Conservation (phyloP, 2,113 vertebrate species). For the Sclerurus mexicanus region DNA sequence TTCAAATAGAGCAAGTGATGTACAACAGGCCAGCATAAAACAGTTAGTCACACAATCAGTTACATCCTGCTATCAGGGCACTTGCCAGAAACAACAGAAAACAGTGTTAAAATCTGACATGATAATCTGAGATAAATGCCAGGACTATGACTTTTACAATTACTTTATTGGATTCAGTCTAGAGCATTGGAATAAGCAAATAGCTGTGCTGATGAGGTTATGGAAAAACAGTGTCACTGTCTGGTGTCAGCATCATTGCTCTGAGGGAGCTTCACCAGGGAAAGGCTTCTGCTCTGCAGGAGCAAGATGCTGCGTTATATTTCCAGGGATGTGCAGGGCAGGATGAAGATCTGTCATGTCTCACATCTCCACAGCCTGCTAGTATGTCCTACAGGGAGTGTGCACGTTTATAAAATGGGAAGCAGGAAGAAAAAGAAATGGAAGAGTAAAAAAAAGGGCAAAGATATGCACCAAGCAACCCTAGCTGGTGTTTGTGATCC, state of each 20-base stretch:
- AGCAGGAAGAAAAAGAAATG: neutral
- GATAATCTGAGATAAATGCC: slow-evolving; percentile 13
- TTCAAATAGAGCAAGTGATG: neutral
- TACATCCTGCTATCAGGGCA: neutral
- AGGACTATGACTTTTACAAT: neutral
- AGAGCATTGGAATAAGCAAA: neutral
- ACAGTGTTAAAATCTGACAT: neutral
- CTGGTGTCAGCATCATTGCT: neutral
- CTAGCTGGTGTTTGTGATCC: neutral
- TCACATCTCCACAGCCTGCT: neutral
- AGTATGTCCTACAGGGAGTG: neutral
- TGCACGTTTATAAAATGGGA: neutral
- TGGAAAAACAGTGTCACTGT: neutral
- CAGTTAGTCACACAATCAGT: neutral
- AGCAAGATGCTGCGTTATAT: accelerated
- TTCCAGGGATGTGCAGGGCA: neutral
- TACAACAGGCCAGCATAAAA: neutral
- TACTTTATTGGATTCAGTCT: neutral
- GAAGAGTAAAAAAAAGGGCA: neutral
- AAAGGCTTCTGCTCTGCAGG: neutral
- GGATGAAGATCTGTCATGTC: neutral
- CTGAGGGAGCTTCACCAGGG: neutral
- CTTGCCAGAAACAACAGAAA: neutral
- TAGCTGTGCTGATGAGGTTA: neutral
- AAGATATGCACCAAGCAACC: neutral